These are phyloP conservation scores for Mesoclemmys tuberculata DNA, from an alignment of 2,113 vertebrate genomes.

Conservation along the genomic window DNA sequence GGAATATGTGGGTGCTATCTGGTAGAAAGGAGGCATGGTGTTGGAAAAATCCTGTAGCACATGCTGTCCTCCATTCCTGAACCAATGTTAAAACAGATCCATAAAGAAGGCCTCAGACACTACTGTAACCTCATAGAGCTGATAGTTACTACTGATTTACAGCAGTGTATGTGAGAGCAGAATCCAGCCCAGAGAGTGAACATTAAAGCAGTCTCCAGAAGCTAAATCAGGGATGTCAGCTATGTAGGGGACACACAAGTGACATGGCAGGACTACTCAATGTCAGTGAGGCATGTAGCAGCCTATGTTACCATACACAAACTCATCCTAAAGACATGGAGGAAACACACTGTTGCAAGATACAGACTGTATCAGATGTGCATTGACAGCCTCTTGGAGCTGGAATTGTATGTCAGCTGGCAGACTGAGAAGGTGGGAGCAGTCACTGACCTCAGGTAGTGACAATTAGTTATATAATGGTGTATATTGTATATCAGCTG, in stretches of 20 bases:
- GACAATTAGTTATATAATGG: background rate
- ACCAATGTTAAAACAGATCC: background rate
- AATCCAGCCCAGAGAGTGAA: background rate
- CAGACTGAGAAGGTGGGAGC: background rate
- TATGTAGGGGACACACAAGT: background rate
- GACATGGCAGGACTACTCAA: background rate
- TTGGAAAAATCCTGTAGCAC: background rate
- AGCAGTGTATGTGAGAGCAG: background rate
- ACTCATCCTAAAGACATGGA: background rate
- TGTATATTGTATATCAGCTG: background rate
- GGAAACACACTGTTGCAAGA: background rate
- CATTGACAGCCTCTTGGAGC: background rate
- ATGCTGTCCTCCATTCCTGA: accelerated
- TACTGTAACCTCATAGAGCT: background rate
- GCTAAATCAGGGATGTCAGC: background rate
- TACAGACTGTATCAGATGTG: background rate
- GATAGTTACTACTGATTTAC: background rate
- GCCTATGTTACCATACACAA: background rate
- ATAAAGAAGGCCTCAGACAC: background rate
- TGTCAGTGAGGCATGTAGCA: background rate
- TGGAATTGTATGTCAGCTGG: background rate
- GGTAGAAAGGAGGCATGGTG: background rate
- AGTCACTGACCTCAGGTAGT: background rate
- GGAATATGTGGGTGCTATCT: accelerated
- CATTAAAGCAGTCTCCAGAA: background rate